phyloP scores from a whole-genome alignment of 2,888 invertebrate species.

The Latrodectus elegans region DNA sequence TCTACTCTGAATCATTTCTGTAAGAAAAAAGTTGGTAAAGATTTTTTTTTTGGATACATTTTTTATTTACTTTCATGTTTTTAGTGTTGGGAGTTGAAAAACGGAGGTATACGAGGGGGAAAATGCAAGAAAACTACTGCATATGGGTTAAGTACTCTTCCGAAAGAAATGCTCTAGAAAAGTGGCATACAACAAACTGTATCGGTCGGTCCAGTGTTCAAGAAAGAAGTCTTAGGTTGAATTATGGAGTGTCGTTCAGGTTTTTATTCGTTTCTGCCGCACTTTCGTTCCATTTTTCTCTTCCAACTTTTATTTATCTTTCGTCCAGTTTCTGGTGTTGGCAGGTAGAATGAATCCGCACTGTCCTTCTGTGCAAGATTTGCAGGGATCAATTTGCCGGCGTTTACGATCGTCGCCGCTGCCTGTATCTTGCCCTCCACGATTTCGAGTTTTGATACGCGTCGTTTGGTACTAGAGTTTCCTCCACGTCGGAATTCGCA shows the following conservation, averaged over 20 bases:
- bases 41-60: too few relatives aligned
- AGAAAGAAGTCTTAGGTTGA: constrained; percentile 22
- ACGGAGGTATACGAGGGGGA: too few relatives aligned
- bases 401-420: constrained; percentile 7
- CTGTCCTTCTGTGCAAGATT: constrained; percentile 22
- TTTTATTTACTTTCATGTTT: too few relatives aligned
- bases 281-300: constrained; percentile 3
- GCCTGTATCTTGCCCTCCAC: not conserved
- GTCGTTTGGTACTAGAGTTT: not conserved
- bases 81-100: too few relatives aligned
- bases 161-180: constrained; percentile 17
- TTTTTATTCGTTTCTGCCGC: constrained; percentile 29
- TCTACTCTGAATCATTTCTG: too few relatives aligned
- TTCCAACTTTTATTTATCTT: not conserved
- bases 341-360: constrained; percentile 24
- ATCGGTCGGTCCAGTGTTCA: constrained; percentile 40
- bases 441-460: not conserved
- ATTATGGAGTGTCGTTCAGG: constrained; percentile 43
- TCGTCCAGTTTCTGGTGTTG: constrained; percentile 27
- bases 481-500: not conserved
- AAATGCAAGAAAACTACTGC: too few relatives aligned
- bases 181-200: constrained; percentile 31
- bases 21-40: too few relatives aligned
- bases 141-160: constrained; percentile 14
- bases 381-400: constrained; percentile 26